phyloP scores from a whole-genome alignment of 2,888 invertebrate genomes.

The Arrhopalites spinosus region DNA sequence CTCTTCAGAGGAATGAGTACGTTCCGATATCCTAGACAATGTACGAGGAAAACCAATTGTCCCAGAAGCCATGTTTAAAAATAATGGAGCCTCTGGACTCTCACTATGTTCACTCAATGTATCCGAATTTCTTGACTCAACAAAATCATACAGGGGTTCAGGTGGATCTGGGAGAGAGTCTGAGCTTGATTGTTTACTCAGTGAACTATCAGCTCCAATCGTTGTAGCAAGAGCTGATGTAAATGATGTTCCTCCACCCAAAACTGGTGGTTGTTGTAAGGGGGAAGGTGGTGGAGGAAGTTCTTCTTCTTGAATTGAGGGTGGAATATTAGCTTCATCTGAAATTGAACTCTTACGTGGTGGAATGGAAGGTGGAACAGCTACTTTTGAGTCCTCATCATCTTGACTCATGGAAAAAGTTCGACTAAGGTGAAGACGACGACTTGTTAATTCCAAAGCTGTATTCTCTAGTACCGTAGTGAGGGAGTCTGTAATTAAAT shows the following conservation, averaged over 20 bases:
- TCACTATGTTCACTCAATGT: constrained; percentile 41
- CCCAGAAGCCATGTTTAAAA: constrained; percentile 34
- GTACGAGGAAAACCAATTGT: constrained; percentile 43
- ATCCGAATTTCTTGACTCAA: constrained; percentile 34
- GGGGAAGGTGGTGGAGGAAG: constrained; percentile 13
- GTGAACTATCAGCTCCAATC: not conserved
- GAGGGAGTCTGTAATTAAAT: too few relatives aligned
- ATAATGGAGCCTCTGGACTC: constrained; percentile 39
- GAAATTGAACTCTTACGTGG: constrained; percentile 20
- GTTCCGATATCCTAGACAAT: constrained; percentile 45
- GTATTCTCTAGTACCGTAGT: constrained; percentile 39
- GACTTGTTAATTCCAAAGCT: constrained; percentile 28
- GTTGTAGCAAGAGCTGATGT: constrained; percentile 7
- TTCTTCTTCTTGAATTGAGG: constrained; percentile 32
- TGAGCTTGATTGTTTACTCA: constrained; percentile 33
- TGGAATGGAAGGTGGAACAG: constrained; percentile 1
- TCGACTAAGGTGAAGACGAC: constrained; percentile 35
- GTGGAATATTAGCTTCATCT: constrained; percentile 37
- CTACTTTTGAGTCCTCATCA: constrained; percentile 9
- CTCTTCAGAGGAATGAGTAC: constrained; percentile 45
- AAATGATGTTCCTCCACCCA: too few relatives aligned
- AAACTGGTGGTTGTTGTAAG: not conserved
- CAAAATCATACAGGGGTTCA: constrained; percentile 38
- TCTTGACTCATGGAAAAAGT: constrained; percentile 36
- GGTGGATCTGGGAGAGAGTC: constrained; percentile 35